Conservation (phyloP, 2,113 vertebrate species). For the Psettodes erumei region DNA sequence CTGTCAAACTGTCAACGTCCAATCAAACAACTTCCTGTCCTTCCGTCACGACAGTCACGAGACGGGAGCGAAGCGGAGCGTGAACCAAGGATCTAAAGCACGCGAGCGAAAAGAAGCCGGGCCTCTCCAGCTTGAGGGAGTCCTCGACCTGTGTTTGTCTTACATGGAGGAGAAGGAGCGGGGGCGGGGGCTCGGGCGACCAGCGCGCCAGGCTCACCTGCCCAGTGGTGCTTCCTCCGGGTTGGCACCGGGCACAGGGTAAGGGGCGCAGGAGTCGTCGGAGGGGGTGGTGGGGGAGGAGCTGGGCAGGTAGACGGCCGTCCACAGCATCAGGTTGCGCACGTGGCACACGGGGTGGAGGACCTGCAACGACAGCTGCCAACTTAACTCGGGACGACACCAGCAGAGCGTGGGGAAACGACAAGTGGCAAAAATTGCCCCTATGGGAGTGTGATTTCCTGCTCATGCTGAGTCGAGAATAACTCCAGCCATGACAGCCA, state of each 20-base stretch:
- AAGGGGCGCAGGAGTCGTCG: conserved; percentile 93
- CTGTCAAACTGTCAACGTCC: conserved; percentile 8
- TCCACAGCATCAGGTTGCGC: conserved; percentile 97
- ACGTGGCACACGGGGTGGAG: conserved; percentile 97
- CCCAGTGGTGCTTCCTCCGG: conserved; percentile 91
- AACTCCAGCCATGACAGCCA: conserved; percentile 6
- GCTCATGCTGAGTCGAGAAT: conserved; percentile 1
- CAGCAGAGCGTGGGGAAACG: no score
- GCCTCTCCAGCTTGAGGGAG: conserved; percentile 31
- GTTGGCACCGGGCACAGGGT: conserved; percentile 89
- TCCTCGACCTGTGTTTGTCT: conserved; percentile 68
- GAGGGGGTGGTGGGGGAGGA: conserved; percentile 93
- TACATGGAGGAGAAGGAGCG: conserved; percentile 70
- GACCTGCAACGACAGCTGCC: conserved; percentile 83
- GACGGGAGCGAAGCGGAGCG: conserved; percentile 10
- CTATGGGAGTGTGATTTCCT: neutral
- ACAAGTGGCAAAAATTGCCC: no score
- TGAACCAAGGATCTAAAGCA: conserved; percentile 26
- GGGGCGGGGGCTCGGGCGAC: conserved; percentile 57
- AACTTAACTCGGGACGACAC: neutral
- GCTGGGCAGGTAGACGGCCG: conserved; percentile 94
- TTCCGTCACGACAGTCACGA: conserved; percentile 7
- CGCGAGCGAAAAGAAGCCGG: conserved; percentile 15
- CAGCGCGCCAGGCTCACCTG: conserved; percentile 87
- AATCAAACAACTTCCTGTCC: conserved; percentile 23